Evolutionary conservation across 2,113 vertebrate genomes (phyloP).

Genomic region (Nyctereutes procyonoides): DNA sequence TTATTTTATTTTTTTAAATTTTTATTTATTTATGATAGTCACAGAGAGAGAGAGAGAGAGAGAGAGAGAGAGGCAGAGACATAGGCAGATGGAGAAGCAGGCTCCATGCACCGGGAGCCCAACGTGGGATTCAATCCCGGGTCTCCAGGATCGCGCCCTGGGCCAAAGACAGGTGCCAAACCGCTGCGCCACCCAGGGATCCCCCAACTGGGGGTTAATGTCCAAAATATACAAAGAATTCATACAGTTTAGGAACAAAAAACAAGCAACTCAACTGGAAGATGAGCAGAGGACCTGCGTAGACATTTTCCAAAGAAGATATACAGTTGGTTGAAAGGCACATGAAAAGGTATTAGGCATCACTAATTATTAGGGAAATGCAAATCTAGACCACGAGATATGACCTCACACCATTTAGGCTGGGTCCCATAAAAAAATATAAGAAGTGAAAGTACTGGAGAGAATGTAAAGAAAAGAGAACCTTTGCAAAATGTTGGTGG

Average conservation of each 20-base stretch:
- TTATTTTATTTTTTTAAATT: too few species aligned
- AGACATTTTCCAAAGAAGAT: neutral
- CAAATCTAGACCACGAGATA: neutral
- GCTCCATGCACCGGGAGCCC: too few species aligned
- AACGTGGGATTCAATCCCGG: too few species aligned
- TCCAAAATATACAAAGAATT: neutral
- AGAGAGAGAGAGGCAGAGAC: too few species aligned
- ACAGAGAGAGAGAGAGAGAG: too few species aligned
- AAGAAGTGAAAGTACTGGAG: neutral
- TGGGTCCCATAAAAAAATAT: neutral
- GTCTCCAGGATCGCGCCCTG: too few species aligned
- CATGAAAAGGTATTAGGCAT: neutral
- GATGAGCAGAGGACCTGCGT: neutral
- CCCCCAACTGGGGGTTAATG: neutral
- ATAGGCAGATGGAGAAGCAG: too few species aligned
- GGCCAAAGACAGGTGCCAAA: too few species aligned
- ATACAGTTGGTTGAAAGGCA: neutral
- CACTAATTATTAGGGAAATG: neutral
- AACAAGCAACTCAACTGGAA: neutral
- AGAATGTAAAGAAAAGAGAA: neutral
- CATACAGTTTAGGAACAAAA: neutral
- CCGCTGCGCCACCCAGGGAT: too few species aligned
- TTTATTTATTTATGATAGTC: too few species aligned
- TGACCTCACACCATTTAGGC: neutral
- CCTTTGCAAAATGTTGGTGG: neutral